Evolutionary conservation across 2,888 invertebrate species (phyloP).

Genomic region (Euclidia mi): DNA sequence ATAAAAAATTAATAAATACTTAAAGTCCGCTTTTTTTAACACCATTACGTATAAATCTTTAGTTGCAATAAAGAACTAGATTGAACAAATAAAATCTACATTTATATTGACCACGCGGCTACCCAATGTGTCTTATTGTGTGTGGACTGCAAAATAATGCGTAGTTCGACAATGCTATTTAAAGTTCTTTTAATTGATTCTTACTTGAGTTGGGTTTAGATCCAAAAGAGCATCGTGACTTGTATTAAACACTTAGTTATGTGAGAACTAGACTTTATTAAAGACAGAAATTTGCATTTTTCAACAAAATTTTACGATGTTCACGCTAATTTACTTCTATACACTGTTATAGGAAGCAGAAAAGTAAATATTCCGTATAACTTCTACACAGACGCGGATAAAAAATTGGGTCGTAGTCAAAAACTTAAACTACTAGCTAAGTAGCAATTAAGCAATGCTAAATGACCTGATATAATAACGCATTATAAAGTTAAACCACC

Average conservation of each 20-base stretch:
- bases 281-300: not conserved
- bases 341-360: not conserved
- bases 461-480: constrained; percentile 49
- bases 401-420: constrained; percentile 20
- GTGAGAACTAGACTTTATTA: not conserved
- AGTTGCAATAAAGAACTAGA: constrained; percentile 16
- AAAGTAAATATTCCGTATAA: constrained; percentile 7
- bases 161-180: constrained; percentile 10
- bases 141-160: constrained; percentile 21
- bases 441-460: constrained; percentile 47
- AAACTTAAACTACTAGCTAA: constrained; percentile 41
- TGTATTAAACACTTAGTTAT: not conserved
- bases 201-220: not conserved
- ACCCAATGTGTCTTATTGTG: constrained; percentile 21
- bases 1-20: constrained; percentile 15
- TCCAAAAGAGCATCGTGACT: not conserved
- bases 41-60: constrained; percentile 11
- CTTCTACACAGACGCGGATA: not conserved
- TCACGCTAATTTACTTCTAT: not conserved
- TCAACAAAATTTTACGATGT: too few species aligned
- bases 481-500: constrained; percentile 53
- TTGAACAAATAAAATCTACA: constrained; percentile 25
- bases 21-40: constrained; percentile 8
- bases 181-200: constrained; percentile 4
- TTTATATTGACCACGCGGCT: constrained; percentile 22